Base-by-base conservation (phyloP, 2,797 vertebrate genomes). In the Galaxias olidus region DNA sequence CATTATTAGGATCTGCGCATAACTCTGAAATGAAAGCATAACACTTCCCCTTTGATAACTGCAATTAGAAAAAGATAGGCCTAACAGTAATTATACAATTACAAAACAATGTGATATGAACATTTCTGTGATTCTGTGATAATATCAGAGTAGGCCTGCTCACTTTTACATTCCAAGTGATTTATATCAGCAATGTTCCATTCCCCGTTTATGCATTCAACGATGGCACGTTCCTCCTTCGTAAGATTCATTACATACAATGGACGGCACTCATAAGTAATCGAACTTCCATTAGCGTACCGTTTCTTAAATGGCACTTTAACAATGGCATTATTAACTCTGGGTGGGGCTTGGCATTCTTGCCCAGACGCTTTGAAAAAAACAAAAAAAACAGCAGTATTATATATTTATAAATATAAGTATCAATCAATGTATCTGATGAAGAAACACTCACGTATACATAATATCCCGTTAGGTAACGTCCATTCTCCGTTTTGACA, bases 241-340 rank as follows among this genome's bases (percentile, higher is more conserved):
- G 0, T 1, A 43, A 71, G 71, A 0, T 3, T 1, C 1, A 59
- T 0, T n/a, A n/a, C n/a, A n/a, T n/a, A n/a, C n/a, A n/a, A n/a
- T n/a, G n/a, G n/a, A 4, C 64, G 77, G 44, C 89, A 90, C 18
- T 5, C 1, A 66, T 84, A 89, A 4, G 43, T 73, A 1, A 84
- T 72, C 9, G 0, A 0, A 1, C 40, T 49, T 14, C 0, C 8
- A 8, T 75, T 30, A 41, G 13, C 1, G 55, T 80, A 87, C 61
- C 62, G 0, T 9, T 19, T 74, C 56, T 65, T n/a, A 73, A 66
- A 82, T 1, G 1, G 0, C 1, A 1, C 4, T 10, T 0, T 0
- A 59, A 81, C 8, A 14, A 83, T 1, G 42, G 83, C 74, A 63
- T 89, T 74, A 0, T 61, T 2, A 40, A 89, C 55, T 60, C 51